Percentiles rank a stretch among this genome's conserved stretches.
Evolutionary conservation across 2,797 vertebrate species (phyloP).

Genomic region (Vipera latastei): DNA sequence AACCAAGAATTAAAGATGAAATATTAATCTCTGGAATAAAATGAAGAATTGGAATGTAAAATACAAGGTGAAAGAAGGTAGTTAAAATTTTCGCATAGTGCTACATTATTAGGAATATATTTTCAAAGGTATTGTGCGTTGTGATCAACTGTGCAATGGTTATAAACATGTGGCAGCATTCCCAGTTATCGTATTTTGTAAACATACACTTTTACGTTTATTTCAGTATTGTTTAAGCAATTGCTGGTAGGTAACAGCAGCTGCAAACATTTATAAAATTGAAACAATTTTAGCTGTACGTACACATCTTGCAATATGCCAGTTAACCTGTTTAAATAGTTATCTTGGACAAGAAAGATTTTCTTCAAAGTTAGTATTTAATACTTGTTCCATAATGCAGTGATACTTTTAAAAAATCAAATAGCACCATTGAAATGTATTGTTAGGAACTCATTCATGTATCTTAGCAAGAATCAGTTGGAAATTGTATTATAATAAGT

Average conservation of each 20-base stretch:
- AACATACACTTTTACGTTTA: not conserved
- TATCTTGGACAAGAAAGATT: rapidly evolving
- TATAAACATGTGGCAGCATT: not conserved
- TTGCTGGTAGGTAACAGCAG: not conserved
- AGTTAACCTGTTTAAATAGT: rapidly evolving
- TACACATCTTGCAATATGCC: rapidly evolving
- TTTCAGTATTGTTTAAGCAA: not conserved
- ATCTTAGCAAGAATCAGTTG: not conserved
- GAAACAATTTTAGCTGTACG: not conserved
- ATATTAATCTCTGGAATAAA: not conserved
- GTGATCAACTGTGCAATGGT: rapidly evolving
- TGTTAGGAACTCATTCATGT: not conserved
- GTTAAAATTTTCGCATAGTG: not conserved
- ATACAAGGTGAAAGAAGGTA: not conserved
- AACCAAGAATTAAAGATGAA: not conserved
- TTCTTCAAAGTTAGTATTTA: rapidly evolving
- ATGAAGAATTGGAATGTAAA: not conserved
- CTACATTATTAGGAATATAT: rapidly evolving
- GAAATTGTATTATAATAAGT: not conserved
- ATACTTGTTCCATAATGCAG: rapidly evolving
- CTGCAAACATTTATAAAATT: not conserved
- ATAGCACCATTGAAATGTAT: rapidly evolving
- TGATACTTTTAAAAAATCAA: not conserved
- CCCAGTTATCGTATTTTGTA: not conserved
- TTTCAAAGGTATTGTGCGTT: not conserved